Conservation (phyloP, 2,797 vertebrate species). For the Sandelia bainsii region DNA sequence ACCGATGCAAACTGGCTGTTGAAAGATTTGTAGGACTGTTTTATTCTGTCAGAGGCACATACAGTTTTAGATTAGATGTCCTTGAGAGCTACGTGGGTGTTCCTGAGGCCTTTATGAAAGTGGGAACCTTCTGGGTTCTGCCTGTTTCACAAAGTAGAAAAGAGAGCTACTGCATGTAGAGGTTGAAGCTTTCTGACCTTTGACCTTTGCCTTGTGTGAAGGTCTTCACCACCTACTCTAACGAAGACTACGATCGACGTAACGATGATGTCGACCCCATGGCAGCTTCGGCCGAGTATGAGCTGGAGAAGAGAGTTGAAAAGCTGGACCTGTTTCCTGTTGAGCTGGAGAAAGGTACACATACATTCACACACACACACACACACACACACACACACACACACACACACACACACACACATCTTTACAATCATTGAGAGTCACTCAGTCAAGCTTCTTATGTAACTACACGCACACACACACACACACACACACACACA, state of each 20-base stretch:
- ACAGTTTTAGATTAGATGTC: too few relatives aligned
- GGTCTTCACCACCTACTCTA: slow-evolving; percentile 98
- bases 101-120: too few relatives aligned
- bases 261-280: slow-evolving; percentile 98
- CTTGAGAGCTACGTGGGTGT: too few relatives aligned
- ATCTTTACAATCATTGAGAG: slow-evolving; percentile 32
- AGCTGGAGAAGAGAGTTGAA: slow-evolving; percentile 97
- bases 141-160: not conserved
- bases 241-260: slow-evolving; percentile 95
- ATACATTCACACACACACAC: not conserved
- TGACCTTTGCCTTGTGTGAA: slow-evolving; percentile 58
- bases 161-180: not conserved
- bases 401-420: not conserved
- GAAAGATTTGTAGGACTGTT: not conserved
- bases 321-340: slow-evolving; percentile 96
- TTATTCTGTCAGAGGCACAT: not conserved
- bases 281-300: slow-evolving; percentile 97
- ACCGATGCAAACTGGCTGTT: not conserved
- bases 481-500: not conserved
- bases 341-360: slow-evolving; percentile 94
- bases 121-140: not conserved
- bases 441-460: slow-evolving; percentile 68
- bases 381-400: not conserved
- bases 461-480: slow-evolving; percentile 44
- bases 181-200: slow-evolving; percentile 25